phyloP scores from a whole-genome alignment of 1,140 invertebrate species.

The Oryzaephilus surinamensis region DNA sequence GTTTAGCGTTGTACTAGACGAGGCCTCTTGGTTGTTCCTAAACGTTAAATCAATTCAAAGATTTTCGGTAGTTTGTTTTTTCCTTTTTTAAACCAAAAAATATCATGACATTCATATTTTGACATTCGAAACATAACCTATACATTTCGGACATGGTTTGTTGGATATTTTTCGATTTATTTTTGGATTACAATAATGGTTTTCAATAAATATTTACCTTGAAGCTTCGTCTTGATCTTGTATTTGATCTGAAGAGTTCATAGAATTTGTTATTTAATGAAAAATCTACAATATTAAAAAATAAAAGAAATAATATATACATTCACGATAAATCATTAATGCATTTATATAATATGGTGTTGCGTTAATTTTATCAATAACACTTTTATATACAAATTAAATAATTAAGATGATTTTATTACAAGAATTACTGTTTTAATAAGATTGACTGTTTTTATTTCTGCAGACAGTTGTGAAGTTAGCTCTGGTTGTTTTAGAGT shows the following conservation, averaged over 20 bases:
- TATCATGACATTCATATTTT: constrained; percentile 28
- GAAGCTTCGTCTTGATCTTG: constrained; percentile 33
- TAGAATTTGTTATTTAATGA: constrained; percentile 24
- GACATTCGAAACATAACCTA: constrained; percentile 25
- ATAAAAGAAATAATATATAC: constrained; percentile 7
- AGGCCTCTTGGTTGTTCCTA: constrained; percentile 33
- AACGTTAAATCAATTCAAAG: constrained; percentile 7
- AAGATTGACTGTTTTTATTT: too few relatives aligned
- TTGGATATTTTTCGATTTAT: neutral
- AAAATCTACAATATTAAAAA: constrained; percentile 8
- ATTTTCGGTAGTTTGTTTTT: constrained; percentile 4
- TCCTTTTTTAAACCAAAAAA: constrained; percentile 12
- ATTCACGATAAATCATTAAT: too few relatives aligned
- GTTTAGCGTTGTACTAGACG: constrained; percentile 27
- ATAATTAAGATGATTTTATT: too few relatives aligned
- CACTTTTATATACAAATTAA: too few relatives aligned
- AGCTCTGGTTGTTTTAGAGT: too few relatives aligned
- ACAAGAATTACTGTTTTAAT: too few relatives aligned
- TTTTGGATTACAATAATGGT: too few relatives aligned
- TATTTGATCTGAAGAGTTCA: constrained; percentile 31
- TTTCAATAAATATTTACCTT: constrained; percentile 23
- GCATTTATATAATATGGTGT: too few relatives aligned
- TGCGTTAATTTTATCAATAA: too few relatives aligned
- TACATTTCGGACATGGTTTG: neutral
- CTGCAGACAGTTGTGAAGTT: too few relatives aligned